Conservation (phyloP, 1,140 invertebrate species). For the Pachypsylla venusta region DNA sequence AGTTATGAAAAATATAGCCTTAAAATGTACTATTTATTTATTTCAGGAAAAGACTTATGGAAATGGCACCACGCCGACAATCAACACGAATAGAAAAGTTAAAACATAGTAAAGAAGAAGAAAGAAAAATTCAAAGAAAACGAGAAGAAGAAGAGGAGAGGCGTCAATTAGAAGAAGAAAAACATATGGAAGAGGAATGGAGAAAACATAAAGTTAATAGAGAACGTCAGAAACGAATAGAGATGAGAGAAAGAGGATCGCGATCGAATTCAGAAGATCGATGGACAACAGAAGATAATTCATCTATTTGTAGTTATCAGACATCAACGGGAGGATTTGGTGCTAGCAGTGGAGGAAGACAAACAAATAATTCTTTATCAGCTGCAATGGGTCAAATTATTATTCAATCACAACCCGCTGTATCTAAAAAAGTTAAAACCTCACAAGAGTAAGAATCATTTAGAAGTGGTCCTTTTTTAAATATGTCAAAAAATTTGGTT, state of each 20-base stretch:
- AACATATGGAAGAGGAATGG: neutral
- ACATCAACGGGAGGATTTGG: constrained; percentile 6
- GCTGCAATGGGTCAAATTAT: constrained; percentile 66
- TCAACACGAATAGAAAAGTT: constrained; percentile 33
- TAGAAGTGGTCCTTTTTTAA: too few species aligned
- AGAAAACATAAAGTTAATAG: neutral
- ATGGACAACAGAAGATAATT: constrained; percentile 2
- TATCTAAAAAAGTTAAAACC: constrained; percentile 39
- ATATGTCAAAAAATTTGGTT: too few species aligned
- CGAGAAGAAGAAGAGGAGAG: constrained; percentile 13
- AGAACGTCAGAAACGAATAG: constrained; percentile 11
- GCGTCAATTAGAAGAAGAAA: constrained; percentile 3
- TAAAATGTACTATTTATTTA: constrained; percentile 9
- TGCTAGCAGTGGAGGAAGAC: constrained; percentile 40
- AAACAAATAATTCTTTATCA: constrained; percentile 74
- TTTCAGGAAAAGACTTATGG: constrained; percentile 30
- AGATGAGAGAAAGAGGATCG: constrained; percentile 18
- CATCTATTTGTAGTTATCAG: neutral
- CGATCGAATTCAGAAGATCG: constrained; percentile 18
- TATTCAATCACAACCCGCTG: constrained; percentile 39
- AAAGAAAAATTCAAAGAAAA: constrained; percentile 19
- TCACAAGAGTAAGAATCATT: constrained; percentile 43
- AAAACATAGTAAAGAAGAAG: constrained; percentile 25
- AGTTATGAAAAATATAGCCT: too few species aligned
- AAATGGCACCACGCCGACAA: constrained; percentile 31